These are phyloP conservation scores for Nycteola revayana DNA, from an alignment of 2,888 invertebrate genomes.

Conservation along the genomic window DNA sequence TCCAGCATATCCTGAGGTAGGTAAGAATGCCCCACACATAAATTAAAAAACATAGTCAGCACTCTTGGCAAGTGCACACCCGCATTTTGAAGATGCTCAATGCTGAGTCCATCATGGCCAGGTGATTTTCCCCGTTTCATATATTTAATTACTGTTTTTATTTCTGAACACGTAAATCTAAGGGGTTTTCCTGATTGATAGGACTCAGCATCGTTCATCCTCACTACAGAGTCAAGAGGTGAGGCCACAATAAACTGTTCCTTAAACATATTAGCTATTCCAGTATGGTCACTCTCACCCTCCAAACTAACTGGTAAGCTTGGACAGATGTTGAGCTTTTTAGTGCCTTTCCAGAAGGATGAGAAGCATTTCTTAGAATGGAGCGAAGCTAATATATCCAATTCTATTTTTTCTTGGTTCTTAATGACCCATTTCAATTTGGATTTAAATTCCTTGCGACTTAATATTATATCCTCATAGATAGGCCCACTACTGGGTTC, in stretches of 20 bases:
- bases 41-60: not conserved
- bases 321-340: not conserved
- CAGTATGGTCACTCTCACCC: not conserved
- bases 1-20: no score
- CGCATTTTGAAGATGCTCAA: not conserved
- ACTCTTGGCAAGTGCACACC: slow-evolving; percentile 1
- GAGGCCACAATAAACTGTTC: not conserved
- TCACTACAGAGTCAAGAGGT: not conserved
- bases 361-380: not conserved
- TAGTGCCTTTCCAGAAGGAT: slow-evolving; percentile 1
- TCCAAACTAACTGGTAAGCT: not conserved
- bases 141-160: not conserved
- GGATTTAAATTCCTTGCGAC: not conserved
- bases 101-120: slow-evolving; percentile 1
- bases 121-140: slow-evolving; percentile 2
- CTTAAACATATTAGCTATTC: not conserved
- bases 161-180: not conserved
- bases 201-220: not conserved
- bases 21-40: not conserved
- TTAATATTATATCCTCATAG: not conserved
- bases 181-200: not conserved
- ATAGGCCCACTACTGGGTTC: not conserved
- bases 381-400: not conserved
- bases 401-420: not conserved
- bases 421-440: slow-evolving; percentile 1